phyloP scores from a whole-genome alignment of 2,113 vertebrate genomes.

The Donacobius atricapilla region DNA sequence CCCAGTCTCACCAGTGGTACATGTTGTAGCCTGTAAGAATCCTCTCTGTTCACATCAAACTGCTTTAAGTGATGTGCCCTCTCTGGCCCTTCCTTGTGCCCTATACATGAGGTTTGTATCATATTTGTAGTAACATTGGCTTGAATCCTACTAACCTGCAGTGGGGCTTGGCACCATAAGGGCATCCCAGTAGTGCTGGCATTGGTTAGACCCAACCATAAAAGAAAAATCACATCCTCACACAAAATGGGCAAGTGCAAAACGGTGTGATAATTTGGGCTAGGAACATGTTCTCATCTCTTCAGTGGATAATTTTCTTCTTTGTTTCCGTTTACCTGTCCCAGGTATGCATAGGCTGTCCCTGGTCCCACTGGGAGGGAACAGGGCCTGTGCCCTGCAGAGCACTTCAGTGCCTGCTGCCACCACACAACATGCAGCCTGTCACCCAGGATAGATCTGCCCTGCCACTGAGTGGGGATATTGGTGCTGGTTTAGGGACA shows the following conservation, averaged over 20 bases:
- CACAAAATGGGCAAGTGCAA: neutral
- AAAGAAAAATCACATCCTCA: neutral
- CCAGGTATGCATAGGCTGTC: neutral
- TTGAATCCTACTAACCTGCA: neutral
- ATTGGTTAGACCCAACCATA: neutral
- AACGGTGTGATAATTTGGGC: neutral
- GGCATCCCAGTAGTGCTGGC: neutral
- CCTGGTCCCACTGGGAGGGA: neutral
- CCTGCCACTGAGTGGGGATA: neutral
- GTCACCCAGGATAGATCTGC: neutral
- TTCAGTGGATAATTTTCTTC: neutral
- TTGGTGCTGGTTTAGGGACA: fast-evolving
- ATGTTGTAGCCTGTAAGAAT: neutral
- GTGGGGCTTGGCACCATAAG: neutral
- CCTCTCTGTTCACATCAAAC: neutral
- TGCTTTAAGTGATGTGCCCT: neutral
- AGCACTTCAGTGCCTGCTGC: neutral
- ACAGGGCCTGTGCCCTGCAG: too few species aligned
- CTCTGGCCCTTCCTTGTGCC: neutral
- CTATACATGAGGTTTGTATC: neutral
- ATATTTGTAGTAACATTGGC: too few species aligned
- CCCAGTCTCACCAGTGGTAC: neutral
- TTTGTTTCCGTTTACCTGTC: neutral
- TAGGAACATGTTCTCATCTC: neutral
- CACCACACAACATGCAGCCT: fast-evolving